A percentile compares a stretch with the other conserved stretches of the same genome.
These are phyloP conservation scores for Thripadectes ignobilis DNA, from an alignment of 2,797 vertebrate genomes.

Conservation along the genomic window DNA sequence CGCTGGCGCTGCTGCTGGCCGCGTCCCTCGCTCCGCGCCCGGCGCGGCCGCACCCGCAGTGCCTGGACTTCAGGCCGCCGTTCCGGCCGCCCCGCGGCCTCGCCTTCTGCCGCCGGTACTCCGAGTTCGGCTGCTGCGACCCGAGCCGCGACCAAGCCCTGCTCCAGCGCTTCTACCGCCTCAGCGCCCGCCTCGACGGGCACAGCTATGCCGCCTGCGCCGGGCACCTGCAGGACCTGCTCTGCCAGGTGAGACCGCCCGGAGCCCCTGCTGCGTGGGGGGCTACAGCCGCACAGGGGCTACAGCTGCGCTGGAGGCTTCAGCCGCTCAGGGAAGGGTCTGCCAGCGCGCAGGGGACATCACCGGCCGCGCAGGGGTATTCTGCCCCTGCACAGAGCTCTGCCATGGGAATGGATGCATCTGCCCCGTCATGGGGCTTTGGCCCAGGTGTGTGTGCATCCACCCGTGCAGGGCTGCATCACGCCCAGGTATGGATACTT, in stretches of 20 bases:
- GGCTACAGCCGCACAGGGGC: background rate
- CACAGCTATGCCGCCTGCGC: slow-evolving; percentile 80
- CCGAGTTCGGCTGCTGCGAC: slow-evolving; percentile 91
- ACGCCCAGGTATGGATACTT: fast-evolving
- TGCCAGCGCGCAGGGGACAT: background rate
- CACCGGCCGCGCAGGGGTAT: background rate
- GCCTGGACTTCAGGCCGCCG: slow-evolving; percentile 94
- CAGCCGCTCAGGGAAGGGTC: fast-evolving
- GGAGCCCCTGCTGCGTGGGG: fast-evolving
- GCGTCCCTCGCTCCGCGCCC: background rate
- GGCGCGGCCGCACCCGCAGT: slow-evolving; percentile 86
- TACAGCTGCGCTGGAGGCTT: fast-evolving
- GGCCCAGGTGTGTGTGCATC: background rate
- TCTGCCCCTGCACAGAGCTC: background rate
- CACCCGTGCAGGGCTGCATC: background rate
- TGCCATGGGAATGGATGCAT: background rate
- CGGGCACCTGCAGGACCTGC: slow-evolving; percentile 85
- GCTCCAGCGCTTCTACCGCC: slow-evolving; percentile 80
- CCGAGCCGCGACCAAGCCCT: slow-evolving; percentile 81
- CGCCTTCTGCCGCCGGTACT: slow-evolving; percentile 87
- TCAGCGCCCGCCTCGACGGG: slow-evolving; percentile 80
- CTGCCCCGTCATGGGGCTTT: fast-evolving
- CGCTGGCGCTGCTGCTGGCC: background rate
- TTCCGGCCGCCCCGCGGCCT: slow-evolving; percentile 84
- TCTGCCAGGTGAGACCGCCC: slow-evolving; percentile 87